Conservation (phyloP, 1,140 invertebrate species). For the Anastatus disparis region DNA sequence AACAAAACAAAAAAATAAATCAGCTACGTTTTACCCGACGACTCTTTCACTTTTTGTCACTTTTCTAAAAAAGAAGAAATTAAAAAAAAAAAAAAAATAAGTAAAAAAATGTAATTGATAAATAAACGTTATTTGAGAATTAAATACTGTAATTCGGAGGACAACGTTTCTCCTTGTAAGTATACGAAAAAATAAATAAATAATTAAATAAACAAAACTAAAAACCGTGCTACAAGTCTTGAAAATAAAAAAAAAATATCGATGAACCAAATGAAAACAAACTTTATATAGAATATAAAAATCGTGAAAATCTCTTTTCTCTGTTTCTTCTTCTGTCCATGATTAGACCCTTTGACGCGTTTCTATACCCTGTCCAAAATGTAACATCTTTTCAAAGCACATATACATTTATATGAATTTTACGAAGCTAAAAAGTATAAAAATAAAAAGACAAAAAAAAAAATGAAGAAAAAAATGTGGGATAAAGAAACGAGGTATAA, state of each 20-base stretch:
- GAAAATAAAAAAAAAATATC: conserved; percentile 41
- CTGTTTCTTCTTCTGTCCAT: conserved; percentile 30
- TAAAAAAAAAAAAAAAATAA: conserved; percentile 32
- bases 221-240: background rate
- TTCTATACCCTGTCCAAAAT: background rate
- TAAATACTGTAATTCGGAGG: conserved; percentile 19
- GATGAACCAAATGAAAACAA: conserved; percentile 26
- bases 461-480: too few relatives aligned
- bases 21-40: background rate
- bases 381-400: too few relatives aligned
- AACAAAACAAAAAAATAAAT: too few relatives aligned
- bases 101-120: conserved; percentile 34
- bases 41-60: conserved; percentile 45
- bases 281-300: conserved; percentile 5
- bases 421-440: too few relatives aligned
- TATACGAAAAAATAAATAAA: too few relatives aligned
- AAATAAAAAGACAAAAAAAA: too few relatives aligned
- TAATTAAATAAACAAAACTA: conserved; percentile 41
- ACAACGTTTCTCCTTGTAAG: conserved; percentile 37
- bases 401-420: too few relatives aligned
- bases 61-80: conserved; percentile 45
- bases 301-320: conserved; percentile 29
- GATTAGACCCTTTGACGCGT: background rate
- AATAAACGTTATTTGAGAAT: too few relatives aligned
- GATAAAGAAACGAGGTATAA: too few relatives aligned